These are phyloP conservation scores for Caenorhabditis drosophilae DNA, from an alignment of 2,888 invertebrate genomes.

Conservation along the genomic window DNA sequence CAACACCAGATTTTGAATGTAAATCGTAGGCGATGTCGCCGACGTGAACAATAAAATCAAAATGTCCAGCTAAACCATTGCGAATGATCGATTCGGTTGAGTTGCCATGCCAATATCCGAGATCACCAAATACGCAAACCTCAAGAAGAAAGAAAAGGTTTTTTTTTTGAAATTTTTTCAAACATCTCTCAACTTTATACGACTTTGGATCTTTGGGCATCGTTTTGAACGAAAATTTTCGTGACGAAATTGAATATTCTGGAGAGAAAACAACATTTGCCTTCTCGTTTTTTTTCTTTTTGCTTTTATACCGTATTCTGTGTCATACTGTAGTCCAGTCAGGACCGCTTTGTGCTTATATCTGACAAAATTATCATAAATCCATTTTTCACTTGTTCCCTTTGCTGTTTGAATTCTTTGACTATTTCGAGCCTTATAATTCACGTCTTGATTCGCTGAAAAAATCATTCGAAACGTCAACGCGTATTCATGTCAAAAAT, in stretches of 20 bases:
- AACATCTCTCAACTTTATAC: constrained; percentile 70
- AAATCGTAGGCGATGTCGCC: constrained; percentile 94
- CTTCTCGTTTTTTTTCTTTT: no score
- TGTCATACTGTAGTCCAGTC: constrained; percentile 40
- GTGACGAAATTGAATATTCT: constrained; percentile 74
- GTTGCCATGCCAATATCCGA: constrained; percentile 90
- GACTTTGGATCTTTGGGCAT: constrained; percentile 36
- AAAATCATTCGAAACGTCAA: neutral
- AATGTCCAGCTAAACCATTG: constrained; percentile 46
- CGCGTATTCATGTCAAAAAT: constrained; percentile 1
- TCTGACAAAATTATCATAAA: constrained; percentile 43
- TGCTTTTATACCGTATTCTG: constrained; percentile 57
- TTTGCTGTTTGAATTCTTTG: constrained; percentile 6
- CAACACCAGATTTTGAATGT: constrained; percentile 79
- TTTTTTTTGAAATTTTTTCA: constrained; percentile 60
- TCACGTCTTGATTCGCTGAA: constrained; percentile 31
- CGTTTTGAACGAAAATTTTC: constrained; percentile 80
- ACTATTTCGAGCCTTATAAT: constrained; percentile 9
- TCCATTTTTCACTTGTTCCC: constrained; percentile 30
- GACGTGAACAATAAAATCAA: constrained; percentile 69
- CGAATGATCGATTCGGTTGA: constrained; percentile 43
- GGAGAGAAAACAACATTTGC: constrained; percentile 1
- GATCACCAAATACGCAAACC: constrained; percentile 87
- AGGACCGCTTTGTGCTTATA: constrained; percentile 82
- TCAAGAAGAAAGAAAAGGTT: constrained; percentile 75